Evolutionary conservation across 2,797 vertebrate species (phyloP).

Genomic region (Sebastes iracundus): DNA sequence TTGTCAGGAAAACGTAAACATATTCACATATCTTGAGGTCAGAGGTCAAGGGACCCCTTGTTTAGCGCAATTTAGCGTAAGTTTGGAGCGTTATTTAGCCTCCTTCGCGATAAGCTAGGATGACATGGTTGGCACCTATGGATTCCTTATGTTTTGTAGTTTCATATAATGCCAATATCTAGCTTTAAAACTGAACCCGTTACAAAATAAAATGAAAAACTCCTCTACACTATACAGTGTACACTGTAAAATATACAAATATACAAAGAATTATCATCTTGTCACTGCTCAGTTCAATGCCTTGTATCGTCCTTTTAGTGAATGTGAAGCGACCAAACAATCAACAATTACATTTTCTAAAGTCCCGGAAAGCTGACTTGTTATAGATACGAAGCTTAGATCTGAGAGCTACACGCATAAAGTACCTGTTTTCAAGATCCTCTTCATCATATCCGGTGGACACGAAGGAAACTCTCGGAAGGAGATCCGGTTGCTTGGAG

Average conservation of each 20-base stretch:
- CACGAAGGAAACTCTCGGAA: conserved; percentile 58
- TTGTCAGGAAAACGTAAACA: not conserved
- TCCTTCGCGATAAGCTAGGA: no score
- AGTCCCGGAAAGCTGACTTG: not conserved
- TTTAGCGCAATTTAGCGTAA: no score
- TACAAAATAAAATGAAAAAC: not conserved
- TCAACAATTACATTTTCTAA: not conserved
- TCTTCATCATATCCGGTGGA: conserved; percentile 19
- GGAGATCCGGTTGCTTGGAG: conserved; percentile 72
- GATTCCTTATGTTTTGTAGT: no score
- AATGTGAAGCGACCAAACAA: not conserved
- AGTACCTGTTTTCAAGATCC: conserved; percentile 65
- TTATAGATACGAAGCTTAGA: not conserved
- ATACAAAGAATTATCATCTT: not conserved
- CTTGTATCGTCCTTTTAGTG: not conserved
- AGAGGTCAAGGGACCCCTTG: no score
- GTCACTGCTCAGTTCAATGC: not conserved
- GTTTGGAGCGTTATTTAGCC: no score
- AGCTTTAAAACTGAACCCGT: no score
- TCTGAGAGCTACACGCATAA: not conserved
- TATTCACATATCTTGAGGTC: no score
- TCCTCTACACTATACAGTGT: not conserved
- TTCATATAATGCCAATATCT: no score
- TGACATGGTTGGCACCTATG: no score
- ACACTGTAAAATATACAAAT: not conserved